phyloP scores from a whole-genome alignment of 1,140 invertebrate species.

The Ceratitis capitata region DNA sequence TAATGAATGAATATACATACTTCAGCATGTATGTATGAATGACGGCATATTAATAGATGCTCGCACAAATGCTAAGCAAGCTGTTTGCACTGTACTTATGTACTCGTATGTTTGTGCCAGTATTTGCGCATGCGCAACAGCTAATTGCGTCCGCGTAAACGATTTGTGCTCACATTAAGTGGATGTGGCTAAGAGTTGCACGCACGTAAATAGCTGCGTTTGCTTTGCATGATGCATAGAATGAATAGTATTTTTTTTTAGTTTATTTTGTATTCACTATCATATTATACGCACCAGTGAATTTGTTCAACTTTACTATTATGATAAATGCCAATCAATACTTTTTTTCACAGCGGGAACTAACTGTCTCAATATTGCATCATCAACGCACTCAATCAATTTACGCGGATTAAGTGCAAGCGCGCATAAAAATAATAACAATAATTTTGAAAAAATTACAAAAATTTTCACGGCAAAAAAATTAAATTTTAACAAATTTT shows the following conservation, averaged over 20 bases:
- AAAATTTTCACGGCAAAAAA: neutral
- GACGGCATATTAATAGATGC: neutral
- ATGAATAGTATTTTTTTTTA: neutral
- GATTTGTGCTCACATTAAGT: neutral
- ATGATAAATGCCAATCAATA: neutral
- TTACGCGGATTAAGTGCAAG: neutral
- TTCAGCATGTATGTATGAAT: neutral
- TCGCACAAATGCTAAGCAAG: neutral
- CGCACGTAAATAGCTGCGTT: neutral
- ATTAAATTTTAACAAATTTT: no score
- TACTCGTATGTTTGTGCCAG: neutral
- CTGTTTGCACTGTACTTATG: neutral
- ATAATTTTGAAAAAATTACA: neutral
- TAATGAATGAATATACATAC: conserved; percentile 5
- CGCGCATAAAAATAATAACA: neutral
- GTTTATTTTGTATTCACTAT: neutral
- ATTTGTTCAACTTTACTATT: neutral
- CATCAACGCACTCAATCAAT: neutral
- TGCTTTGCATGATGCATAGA: neutral
- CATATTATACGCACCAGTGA: neutral
- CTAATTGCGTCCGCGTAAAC: neutral
- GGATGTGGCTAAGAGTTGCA: neutral
- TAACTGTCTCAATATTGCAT: neutral
- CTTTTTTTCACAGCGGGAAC: neutral
- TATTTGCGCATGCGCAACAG: neutral